Evolutionary conservation across 2,888 invertebrate genomes (phyloP).

Genomic region (Plemyria rubiginata): DNA sequence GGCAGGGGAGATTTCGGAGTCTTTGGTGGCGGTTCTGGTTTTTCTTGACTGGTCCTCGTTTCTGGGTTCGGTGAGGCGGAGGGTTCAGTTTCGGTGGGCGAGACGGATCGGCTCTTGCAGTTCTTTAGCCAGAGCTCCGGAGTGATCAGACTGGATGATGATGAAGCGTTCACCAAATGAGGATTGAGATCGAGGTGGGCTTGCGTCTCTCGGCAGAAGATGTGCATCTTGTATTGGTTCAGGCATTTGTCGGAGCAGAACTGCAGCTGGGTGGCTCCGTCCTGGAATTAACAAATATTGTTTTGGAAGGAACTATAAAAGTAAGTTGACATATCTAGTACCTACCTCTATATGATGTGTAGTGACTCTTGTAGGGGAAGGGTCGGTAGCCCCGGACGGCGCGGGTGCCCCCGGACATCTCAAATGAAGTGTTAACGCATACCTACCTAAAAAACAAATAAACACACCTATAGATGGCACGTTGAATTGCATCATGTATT

Average conservation of each 20-base stretch:
- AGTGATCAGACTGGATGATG: constrained; percentile 89
- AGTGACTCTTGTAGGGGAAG: too few species aligned
- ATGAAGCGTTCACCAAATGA: constrained; percentile 85
- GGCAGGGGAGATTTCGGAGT: constrained; percentile 83
- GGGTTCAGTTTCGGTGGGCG: constrained; percentile 81
- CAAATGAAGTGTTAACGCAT: too few species aligned
- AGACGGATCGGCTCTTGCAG: constrained; percentile 88
- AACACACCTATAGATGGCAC: too few species aligned
- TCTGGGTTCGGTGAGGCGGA: constrained; percentile 83
- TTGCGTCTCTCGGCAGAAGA: constrained; percentile 96
- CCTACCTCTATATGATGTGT: too few species aligned
- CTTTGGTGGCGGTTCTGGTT: constrained; percentile 57
- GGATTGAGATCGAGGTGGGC: constrained; percentile 95
- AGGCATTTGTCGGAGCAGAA: constrained; percentile 97
- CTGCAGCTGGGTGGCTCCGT: constrained; percentile 95
- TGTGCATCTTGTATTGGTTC: constrained; percentile 98
- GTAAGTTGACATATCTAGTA: not conserved
- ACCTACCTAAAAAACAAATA: too few species aligned
- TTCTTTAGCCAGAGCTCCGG: constrained; percentile 96
- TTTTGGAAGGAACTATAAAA: not conserved
- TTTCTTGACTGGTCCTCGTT: constrained; percentile 60
- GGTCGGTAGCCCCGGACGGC: too few species aligned
- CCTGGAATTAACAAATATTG: constrained; percentile 79
- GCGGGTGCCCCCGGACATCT: too few species aligned
- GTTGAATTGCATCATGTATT: too few species aligned